A percentile compares a stretch with the other conserved stretches of the same genome.
Conservation (phyloP, 2,113 vertebrate species). For the Mirounga angustirostris region DNA sequence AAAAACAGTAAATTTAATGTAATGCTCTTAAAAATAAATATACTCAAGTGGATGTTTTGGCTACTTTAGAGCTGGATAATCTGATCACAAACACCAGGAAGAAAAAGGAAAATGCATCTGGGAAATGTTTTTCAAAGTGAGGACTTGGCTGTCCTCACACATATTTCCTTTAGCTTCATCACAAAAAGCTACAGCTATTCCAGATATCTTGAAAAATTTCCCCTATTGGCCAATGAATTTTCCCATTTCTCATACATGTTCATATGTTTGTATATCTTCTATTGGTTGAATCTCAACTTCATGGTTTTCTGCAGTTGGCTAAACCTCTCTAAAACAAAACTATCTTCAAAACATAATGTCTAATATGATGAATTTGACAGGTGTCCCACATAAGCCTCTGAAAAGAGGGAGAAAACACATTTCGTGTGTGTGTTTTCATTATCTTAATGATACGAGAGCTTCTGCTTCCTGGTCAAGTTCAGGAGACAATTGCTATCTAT, state of each 20-base stretch:
- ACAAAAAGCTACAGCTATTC: background rate
- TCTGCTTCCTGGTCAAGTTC: background rate
- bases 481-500: background rate
- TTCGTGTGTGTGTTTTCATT: background rate
- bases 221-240: background rate
- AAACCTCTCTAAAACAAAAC: background rate
- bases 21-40: slow-evolving; percentile 62
- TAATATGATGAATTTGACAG: background rate
- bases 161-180: background rate
- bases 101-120: background rate
- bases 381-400: background rate
- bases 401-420: background rate
- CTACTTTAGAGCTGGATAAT: background rate
- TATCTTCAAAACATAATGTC: background rate
- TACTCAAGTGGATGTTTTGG: slow-evolving; percentile 20
- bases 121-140: background rate
- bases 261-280: background rate
- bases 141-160: background rate
- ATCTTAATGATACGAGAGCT: background rate
- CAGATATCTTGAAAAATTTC: background rate
- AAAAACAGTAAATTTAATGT: slow-evolving; percentile 64
- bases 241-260: rapidly evolving
- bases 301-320: background rate
- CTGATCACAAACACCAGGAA: background rate
- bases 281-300: background rate